Percentiles rank a stretch among this genome's conserved stretches.
phyloP scores from a whole-genome alignment of 2,797 vertebrate genomes.

The Trichosurus vulpecula region DNA sequence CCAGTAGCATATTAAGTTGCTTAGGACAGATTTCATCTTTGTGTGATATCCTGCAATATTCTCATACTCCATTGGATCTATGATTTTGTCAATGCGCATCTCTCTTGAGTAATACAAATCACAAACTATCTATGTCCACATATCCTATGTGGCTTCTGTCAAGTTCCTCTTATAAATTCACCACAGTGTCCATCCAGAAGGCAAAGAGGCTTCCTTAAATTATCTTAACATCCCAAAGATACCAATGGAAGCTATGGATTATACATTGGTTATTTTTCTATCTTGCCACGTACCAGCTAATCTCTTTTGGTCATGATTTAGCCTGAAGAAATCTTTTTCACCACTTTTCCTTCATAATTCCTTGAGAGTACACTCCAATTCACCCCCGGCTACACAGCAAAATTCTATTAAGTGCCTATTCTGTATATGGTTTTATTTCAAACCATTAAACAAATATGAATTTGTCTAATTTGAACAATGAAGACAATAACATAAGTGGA shows the following conservation, averaged over 20 bases:
- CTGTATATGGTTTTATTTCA: background rate
- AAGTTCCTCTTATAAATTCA: background rate
- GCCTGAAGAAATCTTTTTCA: background rate
- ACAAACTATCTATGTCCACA: background rate
- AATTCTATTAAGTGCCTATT: background rate
- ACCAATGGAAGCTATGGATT: background rate
- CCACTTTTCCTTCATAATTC: background rate
- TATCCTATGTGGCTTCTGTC: background rate
- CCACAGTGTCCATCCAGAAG: background rate
- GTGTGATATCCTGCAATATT: background rate
- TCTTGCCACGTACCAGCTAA: background rate
- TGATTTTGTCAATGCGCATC: background rate
- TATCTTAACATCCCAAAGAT: background rate
- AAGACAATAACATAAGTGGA: background rate
- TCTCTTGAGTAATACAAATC: background rate
- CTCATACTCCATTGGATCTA: background rate
- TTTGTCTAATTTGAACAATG: background rate
- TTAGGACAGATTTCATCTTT: background rate
- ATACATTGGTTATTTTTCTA: background rate
- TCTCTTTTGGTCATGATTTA: background rate
- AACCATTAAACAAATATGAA: background rate
- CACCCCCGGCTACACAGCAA: background rate
- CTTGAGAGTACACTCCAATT: background rate
- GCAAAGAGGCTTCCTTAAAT: background rate
- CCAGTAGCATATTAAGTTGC: background rate